Evolutionary conservation across 30 jellyfish, hydroid and myxozoan species (phyloP), one percentile per base, ranked within the genome.

Genomic region (Mastigias papua): DNA sequence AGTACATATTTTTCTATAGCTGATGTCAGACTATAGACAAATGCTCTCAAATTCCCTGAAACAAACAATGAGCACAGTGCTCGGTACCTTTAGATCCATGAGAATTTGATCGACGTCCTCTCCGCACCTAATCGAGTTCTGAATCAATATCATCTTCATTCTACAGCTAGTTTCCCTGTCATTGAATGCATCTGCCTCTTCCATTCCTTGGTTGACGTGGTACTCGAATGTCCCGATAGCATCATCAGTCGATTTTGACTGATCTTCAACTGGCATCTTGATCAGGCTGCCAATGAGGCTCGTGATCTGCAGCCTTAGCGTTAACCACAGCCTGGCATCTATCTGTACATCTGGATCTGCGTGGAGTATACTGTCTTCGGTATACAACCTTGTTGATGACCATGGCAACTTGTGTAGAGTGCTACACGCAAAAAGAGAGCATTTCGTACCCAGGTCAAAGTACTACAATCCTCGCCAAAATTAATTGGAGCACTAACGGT

Each of bases 131-230:
- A 92, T 17, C 20, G 84, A 37, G 23, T 67, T 81, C 58, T 64
- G 35, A 15, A 73, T 72, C 42, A 23, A 33, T 23, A 77, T 20
- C 93, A 86, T 70, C 16, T 58, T 33, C 35, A 92, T 80, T 74
- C n/a, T 76, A 26, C 75, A 46, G 26, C 17, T 19, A 6, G 63
- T 26, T 34, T 76, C 81, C 20, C 42, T 16, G 48, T 80, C 91
- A 65, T 81, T 83, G 22, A 85, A 77, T 32, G 85, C 92, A 21
- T 81, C 84, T 71, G 93, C 77, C 49, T 92, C 98, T 19, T 61
- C 67, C 10, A 92, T 8, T 1, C 94, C 98, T n/a, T 85, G 93
- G 1, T 66, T 73, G 0, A 86, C 35, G 84, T 84, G 90, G 66
- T 86, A 88, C 48, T 66, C 72, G 22, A 57, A 27, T 0, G 90